A percentile compares a stretch with the other conserved stretches of the same genome.
Conservation (phyloP, 2,888 invertebrate genomes). For the Meliscaeva auricollis region DNA sequence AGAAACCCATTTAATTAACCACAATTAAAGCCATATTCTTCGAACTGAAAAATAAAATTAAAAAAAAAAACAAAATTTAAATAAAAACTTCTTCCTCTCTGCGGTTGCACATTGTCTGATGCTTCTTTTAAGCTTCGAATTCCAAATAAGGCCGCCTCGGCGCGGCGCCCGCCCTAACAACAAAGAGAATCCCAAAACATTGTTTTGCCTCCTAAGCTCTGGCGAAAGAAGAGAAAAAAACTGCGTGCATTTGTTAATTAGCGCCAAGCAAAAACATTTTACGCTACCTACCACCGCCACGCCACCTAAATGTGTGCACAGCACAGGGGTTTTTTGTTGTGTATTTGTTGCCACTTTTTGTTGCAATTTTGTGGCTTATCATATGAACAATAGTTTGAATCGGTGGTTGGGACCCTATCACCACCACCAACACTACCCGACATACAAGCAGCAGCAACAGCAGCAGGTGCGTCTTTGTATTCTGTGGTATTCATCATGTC, state of each 20-base stretch:
- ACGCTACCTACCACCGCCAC: background rate
- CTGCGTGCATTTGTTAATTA: slow-evolving; percentile 70
- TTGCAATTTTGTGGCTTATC: slow-evolving; percentile 71
- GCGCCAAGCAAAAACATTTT: slow-evolving; percentile 56
- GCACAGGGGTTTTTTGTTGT: slow-evolving; percentile 14
- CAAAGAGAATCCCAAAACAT: slow-evolving; percentile 51
- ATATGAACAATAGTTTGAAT: slow-evolving; percentile 62
- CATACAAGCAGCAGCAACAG: slow-evolving; percentile 36
- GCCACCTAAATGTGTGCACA: background rate
- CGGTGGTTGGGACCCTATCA: slow-evolving; percentile 25
- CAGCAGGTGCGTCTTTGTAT: slow-evolving; percentile 66
- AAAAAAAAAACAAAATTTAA: background rate
- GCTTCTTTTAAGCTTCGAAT: slow-evolving; percentile 16
- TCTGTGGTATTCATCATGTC: slow-evolving; percentile 50
- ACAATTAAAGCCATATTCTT: slow-evolving; percentile 62
- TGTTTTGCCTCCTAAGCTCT: slow-evolving; percentile 35
- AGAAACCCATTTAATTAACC: slow-evolving; percentile 63
- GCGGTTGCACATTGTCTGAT: slow-evolving; percentile 62
- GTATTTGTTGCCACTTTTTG: slow-evolving; percentile 43
- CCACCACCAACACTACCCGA: background rate
- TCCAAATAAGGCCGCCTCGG: background rate
- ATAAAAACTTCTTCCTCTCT: slow-evolving; percentile 33
- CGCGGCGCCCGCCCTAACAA: background rate
- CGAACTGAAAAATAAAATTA: background rate
- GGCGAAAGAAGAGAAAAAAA: slow-evolving; percentile 5